Evolutionary conservation across 2,888 invertebrate species (phyloP), one percentile per base, ranked within the genome.

Genomic region (Quadroppia sp.): DNA sequence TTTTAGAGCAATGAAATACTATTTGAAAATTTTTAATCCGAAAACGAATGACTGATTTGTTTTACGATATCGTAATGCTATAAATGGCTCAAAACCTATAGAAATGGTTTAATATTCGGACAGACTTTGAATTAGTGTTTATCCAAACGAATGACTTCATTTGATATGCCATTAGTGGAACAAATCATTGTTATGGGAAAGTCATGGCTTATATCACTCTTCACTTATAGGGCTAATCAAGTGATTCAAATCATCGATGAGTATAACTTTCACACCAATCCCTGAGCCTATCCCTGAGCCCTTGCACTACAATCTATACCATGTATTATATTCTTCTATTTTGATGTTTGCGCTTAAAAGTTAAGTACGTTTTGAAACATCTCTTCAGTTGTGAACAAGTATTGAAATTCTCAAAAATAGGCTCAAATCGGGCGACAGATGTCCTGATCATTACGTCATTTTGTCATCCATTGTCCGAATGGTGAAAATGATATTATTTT

Each of bases 121-220:
- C 56, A 56, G 56, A 56, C 56, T 56, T 28, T 56, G 9, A 13
- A 36, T 64, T 20, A 45, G 45, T 45, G 45, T 42, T 69, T 25
- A 69, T 69, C 1, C 45, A 45, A 3, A 42, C 40, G 69, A 42
- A 13, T 23, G 20, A 69, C 69, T 69, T 69, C 42, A 69, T 69
- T 69, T 45, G 42, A 1, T 69, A 69, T 69, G 69, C 40, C 69
- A 69, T 42, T 69, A 42, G 45, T 69, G 69, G 42, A 69, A 69
- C 69, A 20, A 69, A 69, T 45, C 42, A 25, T 20, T 2, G 69
- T 45, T 36, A 42, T 69, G 69, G 69, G 69, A 69, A 69, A 69
- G 69, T 69, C 69, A 69, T 69, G 69, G 40, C 61, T 64, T 36
- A n/a, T 15, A 36, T n/a, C 20, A n/a, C 30, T 15, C 28, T 15